Conservation (phyloP, 2,888 invertebrate species). For the Mantis religiosa region DNA sequence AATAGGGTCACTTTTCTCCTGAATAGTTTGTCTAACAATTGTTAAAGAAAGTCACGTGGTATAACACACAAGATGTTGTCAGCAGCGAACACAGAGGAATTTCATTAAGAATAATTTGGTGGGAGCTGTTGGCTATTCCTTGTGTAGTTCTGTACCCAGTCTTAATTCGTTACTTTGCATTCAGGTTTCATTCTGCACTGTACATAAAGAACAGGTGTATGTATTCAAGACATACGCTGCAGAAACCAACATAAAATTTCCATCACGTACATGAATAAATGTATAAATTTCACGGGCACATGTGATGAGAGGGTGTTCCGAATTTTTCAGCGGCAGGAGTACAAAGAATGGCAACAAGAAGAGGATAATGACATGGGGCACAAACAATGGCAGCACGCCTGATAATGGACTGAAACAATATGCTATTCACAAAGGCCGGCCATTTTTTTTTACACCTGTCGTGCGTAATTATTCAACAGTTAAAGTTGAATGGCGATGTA, state of each 20-base stretch:
- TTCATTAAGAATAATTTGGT: neutral
- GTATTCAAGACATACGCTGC: neutral
- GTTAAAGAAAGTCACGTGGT: no score
- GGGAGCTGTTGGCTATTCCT: neutral
- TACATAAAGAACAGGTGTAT: neutral
- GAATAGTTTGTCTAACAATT: no score
- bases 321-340: neutral
- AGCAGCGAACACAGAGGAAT: no score
- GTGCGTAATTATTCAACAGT: neutral
- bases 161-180: neutral
- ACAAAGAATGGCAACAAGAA: neutral
- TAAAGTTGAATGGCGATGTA: neutral
- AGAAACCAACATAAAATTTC: neutral
- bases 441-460: neutral
- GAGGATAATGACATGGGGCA: neutral
- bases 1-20: no score
- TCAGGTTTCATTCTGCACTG: neutral
- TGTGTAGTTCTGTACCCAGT: neutral
- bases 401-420: neutral
- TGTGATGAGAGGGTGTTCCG: neutral
- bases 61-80: no score
- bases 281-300: neutral
- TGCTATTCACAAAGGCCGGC: neutral
- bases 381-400: neutral
- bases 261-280: neutral